A percentile compares a stretch with the other conserved stretches of the same genome.
Conservation (phyloP, 2,797 vertebrate species). For the Clarias platycephalus region DNA sequence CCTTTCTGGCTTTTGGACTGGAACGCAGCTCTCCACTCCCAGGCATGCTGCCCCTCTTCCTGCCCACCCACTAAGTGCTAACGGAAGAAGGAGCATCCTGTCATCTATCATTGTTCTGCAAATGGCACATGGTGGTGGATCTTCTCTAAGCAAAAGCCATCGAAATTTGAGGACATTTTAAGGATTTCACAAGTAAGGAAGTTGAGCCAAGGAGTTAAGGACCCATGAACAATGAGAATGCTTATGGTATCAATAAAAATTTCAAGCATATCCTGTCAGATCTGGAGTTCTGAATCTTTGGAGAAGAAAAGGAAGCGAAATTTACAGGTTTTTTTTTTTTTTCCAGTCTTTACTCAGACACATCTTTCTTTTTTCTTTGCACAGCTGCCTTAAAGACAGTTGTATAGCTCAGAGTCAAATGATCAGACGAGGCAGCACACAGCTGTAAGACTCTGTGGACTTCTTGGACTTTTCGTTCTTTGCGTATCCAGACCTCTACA, state of each 20-base stretch:
- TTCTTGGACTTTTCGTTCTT: slow-evolving; percentile 61
- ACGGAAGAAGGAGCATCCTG: slow-evolving; percentile 40
- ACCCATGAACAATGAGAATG: slow-evolving; percentile 24
- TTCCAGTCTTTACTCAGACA: slow-evolving; percentile 16
- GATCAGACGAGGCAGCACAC: neutral
- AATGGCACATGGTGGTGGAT: slow-evolving; percentile 8
- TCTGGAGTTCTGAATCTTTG: slow-evolving; percentile 19
- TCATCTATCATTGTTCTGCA: slow-evolving; percentile 36
- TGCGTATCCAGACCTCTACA: slow-evolving; percentile 56
- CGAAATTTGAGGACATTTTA: neutral
- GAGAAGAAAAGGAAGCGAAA: slow-evolving; percentile 5
- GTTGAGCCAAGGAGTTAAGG: slow-evolving; percentile 18
- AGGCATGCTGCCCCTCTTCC: slow-evolving; percentile 23
- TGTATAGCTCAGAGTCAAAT: neutral
- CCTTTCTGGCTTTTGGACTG: slow-evolving; percentile 30
- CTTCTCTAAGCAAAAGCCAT: slow-evolving; percentile 38
- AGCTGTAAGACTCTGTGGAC: slow-evolving; percentile 16
- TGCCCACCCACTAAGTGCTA: slow-evolving; percentile 49
- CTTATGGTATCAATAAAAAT: slow-evolving; percentile 37
- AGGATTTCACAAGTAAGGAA: slow-evolving; percentile 41
- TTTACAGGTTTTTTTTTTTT: neutral
- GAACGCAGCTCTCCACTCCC: slow-evolving; percentile 47
- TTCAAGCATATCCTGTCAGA: slow-evolving; percentile 32
- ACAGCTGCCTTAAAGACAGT: slow-evolving; percentile 30
- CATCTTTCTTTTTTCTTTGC: slow-evolving; percentile 27